phyloP scores from a whole-genome alignment of 2,113 vertebrate species.

The Hydrochoerus hydrochaeris region DNA sequence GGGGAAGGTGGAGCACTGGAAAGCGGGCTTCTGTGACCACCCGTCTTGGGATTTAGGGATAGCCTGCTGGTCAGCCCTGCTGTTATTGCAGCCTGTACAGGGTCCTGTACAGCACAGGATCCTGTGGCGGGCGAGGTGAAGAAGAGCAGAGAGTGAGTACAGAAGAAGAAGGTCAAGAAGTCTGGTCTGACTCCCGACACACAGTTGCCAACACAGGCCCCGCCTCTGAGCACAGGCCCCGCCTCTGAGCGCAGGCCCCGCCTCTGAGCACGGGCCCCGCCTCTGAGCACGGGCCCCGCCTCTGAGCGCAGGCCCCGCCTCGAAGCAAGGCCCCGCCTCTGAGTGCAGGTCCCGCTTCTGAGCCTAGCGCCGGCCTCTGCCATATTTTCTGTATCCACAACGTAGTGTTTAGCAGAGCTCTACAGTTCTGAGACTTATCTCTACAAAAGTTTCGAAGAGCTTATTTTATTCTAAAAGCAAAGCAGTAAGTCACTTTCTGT shows the following conservation, averaged over 20 bases:
- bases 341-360: constrained; percentile 90
- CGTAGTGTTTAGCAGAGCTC: neutral
- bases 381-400: neutral
- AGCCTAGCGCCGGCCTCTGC: neutral
- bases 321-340: too few relatives aligned
- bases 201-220: constrained; percentile 92
- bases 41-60: fast-evolving
- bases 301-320: constrained; percentile 67
- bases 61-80: fast-evolving
- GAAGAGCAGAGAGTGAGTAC: constrained; percentile 94
- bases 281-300: constrained; percentile 87
- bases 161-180: constrained; percentile 96
- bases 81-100: constrained; percentile 76
- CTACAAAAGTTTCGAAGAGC: neutral
- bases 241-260: constrained; percentile 86
- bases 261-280: constrained; percentile 83
- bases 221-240: constrained; percentile 81
- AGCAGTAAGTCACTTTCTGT: constrained; percentile 63
- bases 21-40: neutral
- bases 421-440: neutral
- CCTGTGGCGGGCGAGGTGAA: constrained; percentile 88
- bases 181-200: constrained; percentile 93
- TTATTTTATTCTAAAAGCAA: constrained; percentile 59
- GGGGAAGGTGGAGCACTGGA: neutral
- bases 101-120: constrained; percentile 84